Base-by-base conservation (phyloP, 1,140 invertebrate genomes). In the Lasaia peninsularis region DNA sequence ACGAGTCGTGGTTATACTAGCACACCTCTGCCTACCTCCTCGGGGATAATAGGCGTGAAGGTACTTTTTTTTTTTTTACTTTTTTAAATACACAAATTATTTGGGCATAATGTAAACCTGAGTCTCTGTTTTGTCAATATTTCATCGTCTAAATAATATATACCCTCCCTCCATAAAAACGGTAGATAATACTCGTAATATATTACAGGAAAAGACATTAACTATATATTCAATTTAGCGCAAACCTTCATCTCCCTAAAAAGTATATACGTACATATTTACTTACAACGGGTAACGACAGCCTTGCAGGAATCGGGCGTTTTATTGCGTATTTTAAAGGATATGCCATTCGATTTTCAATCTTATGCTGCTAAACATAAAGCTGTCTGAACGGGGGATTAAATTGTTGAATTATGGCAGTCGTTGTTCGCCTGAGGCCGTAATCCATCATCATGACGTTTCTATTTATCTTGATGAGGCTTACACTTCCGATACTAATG, bases 391-490 rank as follows among this genome's bases (percentile, higher is more conserved):
- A 24, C 21, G 12, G 21, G 60, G 55, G 60, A 58, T 69, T 66
- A 69, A 63, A 66, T 64, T 67, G 58, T 65, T 58, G 72, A 80
- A 72, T 75, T 68, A 71, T 67, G 63, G 65, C 62, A 71, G 65
- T 62, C 58, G 67, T 67, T 75, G 66, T 60, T 51, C 50, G 69
- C 72, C 67, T 70, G 63, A 71, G 75, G 73, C 66, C 63, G 73
- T 79, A 76, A 87, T 87, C 80, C 76, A 87, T 87, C 84, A 87
- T 86, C 61, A 72, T 84, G 84, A 86, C 84, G 70, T 84, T 81
- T 87, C 80, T 84, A 87, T 87, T 87, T 87, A 87, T 87, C 82
- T 79, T 84, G 80, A 86, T 85, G 78, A 87, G 76, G 67, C 75
- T 63, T 69, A 73, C 75, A 78, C 78, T 83, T 82, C 75, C 78